Percentiles rank a stretch among this genome's conserved stretches.
phyloP scores from a whole-genome alignment of 2,113 vertebrate genomes.

The Thinocorus orbignyianus region DNA sequence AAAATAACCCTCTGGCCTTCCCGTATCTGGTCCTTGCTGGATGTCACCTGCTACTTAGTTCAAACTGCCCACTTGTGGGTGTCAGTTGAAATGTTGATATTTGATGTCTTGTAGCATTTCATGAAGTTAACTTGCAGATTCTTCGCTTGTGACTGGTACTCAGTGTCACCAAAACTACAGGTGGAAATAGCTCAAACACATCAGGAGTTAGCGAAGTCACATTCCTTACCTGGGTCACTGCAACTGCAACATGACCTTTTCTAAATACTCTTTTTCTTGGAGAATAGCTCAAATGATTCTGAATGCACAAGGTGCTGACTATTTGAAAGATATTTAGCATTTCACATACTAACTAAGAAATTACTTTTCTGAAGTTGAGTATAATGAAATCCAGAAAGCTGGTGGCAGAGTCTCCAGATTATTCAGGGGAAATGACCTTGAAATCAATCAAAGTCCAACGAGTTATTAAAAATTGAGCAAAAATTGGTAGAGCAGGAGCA shows the following conservation, averaged over 20 bases:
- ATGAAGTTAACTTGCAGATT: not conserved
- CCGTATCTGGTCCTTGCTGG: not conserved
- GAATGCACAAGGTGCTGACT: not conserved
- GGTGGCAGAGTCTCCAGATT: not conserved
- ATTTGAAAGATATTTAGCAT: not conserved
- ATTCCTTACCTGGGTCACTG: not conserved
- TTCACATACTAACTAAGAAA: not conserved
- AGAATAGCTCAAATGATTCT: not conserved
- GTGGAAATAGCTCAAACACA: not conserved
- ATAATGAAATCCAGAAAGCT: not conserved
- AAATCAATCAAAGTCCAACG: slow-evolving; percentile 35
- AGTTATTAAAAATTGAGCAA: slow-evolving; percentile 60
- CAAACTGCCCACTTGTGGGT: not conserved
- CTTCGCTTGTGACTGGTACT: not conserved
- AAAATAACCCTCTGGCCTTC: not conserved
- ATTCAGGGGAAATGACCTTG: slow-evolving; percentile 29
- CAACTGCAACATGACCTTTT: not conserved
- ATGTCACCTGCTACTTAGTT: not conserved
- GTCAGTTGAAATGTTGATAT: not conserved
- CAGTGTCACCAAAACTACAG: not conserved
- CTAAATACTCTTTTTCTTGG: not conserved
- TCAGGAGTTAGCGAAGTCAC: not conserved
- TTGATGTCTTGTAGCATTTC: not conserved
- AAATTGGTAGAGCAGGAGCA: slow-evolving; percentile 14
- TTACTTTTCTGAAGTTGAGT: not conserved